Evolutionary conservation across 1,140 invertebrate species (phyloP), one percentile per base, ranked within the genome.

Genomic region (Phthorimaea operculella): DNA sequence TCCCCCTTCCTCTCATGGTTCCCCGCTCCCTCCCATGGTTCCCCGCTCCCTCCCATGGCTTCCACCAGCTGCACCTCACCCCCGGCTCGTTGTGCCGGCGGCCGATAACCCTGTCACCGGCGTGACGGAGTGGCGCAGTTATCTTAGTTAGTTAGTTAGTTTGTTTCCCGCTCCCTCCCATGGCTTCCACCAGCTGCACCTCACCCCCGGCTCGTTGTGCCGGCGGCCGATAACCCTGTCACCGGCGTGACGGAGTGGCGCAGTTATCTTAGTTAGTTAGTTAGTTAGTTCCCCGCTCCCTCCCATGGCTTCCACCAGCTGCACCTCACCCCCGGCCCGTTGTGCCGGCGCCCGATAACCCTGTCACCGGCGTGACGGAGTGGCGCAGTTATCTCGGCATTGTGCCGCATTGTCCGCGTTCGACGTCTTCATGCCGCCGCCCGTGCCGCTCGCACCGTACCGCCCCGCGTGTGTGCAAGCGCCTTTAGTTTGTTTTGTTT

Each of bases 101-200:
- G 51, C 62, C 74, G 76, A 79, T 79, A 79, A 79, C 76, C 76
- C 70, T 79, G 76, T 79, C 76, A 72, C 6, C 33, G 69, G 62
- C 51, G 72, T 79, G 76, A 79, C 74, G 68, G 76, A 77, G 71
- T 76, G 70, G 66, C 69, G 71, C 62, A 51, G 76, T 71, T 79
- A 28, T 28, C 21, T 28, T 28, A 28, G 21, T 28, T n/a, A n/a
- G n/a, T n/a, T n/a, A n/a, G n/a, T n/a, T n/a, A n/a, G n/a, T n/a
- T n/a, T n/a, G n/a, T n/a, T n/a, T n/a, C n/a, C n/a, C n/a, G n/a
- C n/a, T n/a, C n/a, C n/a, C n/a, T n/a, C n/a, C n/a, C n/a, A n/a
- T n/a, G n/a, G n/a, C n/a, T n/a, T n/a, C n/a, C n/a, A n/a, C n/a
- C n/a, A n/a, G n/a, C n/a, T n/a, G n/a, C n/a, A n/a, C n/a, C n/a